phyloP scores from a whole-genome alignment of 2,888 invertebrate species.

The Euzophera pinguis region DNA sequence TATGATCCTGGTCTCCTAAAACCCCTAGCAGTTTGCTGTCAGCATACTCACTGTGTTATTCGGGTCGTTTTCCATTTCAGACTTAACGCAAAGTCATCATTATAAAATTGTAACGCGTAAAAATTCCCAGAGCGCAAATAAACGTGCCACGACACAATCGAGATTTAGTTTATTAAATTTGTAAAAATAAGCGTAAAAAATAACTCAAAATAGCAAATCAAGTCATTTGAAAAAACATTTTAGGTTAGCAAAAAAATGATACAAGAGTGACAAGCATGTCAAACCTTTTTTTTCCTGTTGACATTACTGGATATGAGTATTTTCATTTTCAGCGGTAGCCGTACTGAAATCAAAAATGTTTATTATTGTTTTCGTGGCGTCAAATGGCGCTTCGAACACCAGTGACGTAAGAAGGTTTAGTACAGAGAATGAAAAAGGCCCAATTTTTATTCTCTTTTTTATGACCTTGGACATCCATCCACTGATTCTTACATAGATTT shows the following conservation, averaged over 20 bases:
- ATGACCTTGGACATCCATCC: too few species aligned
- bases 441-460: too few species aligned
- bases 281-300: conserved; percentile 78
- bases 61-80: conserved; percentile 76
- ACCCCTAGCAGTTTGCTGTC: not conserved
- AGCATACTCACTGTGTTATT: conserved; percentile 71
- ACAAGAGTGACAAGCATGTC: conserved; percentile 75
- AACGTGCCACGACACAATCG: conserved; percentile 65
- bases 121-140: conserved; percentile 50
- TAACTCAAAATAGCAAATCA: conserved; percentile 71
- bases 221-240: conserved; percentile 80
- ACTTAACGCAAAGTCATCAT: conserved; percentile 70
- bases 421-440: not conserved
- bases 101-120: conserved; percentile 62
- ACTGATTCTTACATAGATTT: too few species aligned
- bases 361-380: conserved; percentile 33
- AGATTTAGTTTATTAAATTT: conserved; percentile 73
- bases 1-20: not conserved
- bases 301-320: conserved; percentile 73
- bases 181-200: conserved; percentile 73
- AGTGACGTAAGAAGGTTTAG: not conserved
- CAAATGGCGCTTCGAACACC: conserved; percentile 6
- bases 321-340: conserved; percentile 71
- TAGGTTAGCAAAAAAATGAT: conserved; percentile 79
- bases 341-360: conserved; percentile 59